Evolutionary conservation across 2,797 vertebrate genomes (phyloP).

Genomic region (Gambusia yucatana): DNA sequence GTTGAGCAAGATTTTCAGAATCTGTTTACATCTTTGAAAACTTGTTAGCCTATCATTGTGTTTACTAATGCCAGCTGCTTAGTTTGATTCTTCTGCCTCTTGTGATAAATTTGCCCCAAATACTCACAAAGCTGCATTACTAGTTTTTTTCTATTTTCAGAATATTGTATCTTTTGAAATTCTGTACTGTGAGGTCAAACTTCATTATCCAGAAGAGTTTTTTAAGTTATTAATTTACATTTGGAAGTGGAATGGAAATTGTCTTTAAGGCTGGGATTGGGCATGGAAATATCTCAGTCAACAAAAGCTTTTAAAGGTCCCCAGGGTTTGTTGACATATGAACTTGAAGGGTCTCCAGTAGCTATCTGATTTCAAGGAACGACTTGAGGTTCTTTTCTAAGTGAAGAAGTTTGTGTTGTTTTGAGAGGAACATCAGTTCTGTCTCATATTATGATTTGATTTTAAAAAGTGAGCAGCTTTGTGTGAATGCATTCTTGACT

Average conservation of each 20-base stretch:
- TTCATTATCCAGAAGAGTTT: not conserved
- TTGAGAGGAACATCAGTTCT: not conserved
- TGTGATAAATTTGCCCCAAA: not conserved
- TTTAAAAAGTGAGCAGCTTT: not conserved
- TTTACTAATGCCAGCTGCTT: not conserved
- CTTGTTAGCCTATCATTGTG: not conserved
- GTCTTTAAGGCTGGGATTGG: constrained; percentile 17
- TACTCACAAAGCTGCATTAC: not conserved
- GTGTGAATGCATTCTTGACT: not conserved
- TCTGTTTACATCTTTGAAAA: not conserved
- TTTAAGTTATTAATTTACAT: not conserved
- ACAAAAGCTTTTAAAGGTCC: constrained; percentile 44
- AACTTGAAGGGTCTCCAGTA: constrained; percentile 41
- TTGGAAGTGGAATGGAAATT: not conserved
- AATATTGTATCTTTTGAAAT: not conserved
- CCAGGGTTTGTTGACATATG: constrained; percentile 44
- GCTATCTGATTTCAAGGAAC: constrained; percentile 46
- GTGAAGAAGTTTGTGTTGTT: not conserved
- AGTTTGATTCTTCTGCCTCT: not conserved
- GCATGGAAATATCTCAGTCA: constrained; percentile 45
- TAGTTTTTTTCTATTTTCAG: not conserved
- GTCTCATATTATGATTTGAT: not conserved
- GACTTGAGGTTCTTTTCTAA: constrained; percentile 11
- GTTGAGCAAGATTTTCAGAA: not conserved
- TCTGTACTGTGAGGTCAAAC: not conserved